phyloP scores from a whole-genome alignment of 2,797 vertebrate genomes.

The Sphenodon punctatus region DNA sequence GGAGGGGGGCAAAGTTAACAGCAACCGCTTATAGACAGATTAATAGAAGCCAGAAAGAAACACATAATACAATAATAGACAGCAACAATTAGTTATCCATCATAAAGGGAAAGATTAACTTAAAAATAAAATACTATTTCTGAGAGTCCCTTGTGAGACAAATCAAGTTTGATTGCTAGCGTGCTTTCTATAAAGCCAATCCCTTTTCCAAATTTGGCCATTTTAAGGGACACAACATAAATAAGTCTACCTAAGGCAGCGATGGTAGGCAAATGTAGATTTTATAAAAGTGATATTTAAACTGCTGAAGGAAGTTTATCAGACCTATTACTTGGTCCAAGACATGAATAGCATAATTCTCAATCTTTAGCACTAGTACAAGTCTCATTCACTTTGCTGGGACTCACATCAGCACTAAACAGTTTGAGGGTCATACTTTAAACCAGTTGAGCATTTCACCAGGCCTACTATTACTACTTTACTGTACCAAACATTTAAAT shows the following conservation, averaged over 20 bases:
- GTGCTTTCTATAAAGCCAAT: background rate
- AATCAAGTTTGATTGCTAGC: background rate
- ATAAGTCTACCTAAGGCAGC: background rate
- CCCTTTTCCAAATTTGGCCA: background rate
- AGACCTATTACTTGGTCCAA: background rate
- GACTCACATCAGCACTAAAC: too few species aligned
- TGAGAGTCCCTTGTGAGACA: background rate
- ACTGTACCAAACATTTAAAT: background rate
- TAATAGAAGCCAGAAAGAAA: too few species aligned
- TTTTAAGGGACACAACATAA: background rate
- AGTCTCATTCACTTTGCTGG: too few species aligned
- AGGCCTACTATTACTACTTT: background rate
- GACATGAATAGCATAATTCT: too few species aligned
- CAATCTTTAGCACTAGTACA: too few species aligned
- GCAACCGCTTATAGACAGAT: too few species aligned
- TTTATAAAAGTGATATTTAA: background rate
- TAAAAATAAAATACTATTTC: background rate
- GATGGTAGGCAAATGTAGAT: background rate
- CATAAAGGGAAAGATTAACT: background rate
- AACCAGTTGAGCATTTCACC: background rate
- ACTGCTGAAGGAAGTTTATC: background rate
- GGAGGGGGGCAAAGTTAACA: too few species aligned
- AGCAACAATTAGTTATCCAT: background rate
- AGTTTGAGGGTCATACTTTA: too few species aligned
- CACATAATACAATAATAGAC: background rate